Evolutionary conservation across 1,140 invertebrate species (phyloP).

Genomic region (Lepidurus packardi): DNA sequence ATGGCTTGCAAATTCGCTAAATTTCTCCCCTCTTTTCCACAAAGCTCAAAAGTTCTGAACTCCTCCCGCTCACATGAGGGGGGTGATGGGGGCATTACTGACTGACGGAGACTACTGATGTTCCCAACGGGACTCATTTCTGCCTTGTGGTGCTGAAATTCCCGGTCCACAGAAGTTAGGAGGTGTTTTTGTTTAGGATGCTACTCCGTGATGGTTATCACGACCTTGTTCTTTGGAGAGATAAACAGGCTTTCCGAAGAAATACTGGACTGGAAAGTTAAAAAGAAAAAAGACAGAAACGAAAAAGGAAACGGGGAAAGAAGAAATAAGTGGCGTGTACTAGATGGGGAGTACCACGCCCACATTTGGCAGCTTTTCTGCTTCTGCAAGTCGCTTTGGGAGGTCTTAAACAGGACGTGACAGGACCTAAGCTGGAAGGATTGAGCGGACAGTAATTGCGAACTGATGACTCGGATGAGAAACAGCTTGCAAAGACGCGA

Average conservation of each 20-base stretch:
- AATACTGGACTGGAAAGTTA: neutral
- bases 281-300: neutral
- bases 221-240: neutral
- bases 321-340: too few species aligned
- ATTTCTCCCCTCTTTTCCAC: too few species aligned
- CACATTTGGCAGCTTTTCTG: neutral
- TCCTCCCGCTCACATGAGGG: too few species aligned
- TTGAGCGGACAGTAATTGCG: conserved; percentile 17
- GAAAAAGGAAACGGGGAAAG: too few species aligned
- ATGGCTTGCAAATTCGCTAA: too few species aligned
- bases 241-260: neutral
- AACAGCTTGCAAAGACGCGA: conserved; percentile 18
- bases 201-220: neutral
- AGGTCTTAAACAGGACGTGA: conserved; percentile 7
- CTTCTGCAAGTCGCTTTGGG: neutral
- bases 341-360: neutral
- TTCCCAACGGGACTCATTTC: conserved; percentile 1
- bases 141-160: neutral
- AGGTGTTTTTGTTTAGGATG: neutral
- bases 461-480: conserved; percentile 10
- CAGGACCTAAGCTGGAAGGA: neutral
- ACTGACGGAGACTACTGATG: neutral
- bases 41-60: too few species aligned
- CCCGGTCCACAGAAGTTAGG: neutral
- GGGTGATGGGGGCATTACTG: neutral